These are phyloP conservation scores for Papilio machaon DNA, from an alignment of 1,140 invertebrate species.

Conservation along the genomic window DNA sequence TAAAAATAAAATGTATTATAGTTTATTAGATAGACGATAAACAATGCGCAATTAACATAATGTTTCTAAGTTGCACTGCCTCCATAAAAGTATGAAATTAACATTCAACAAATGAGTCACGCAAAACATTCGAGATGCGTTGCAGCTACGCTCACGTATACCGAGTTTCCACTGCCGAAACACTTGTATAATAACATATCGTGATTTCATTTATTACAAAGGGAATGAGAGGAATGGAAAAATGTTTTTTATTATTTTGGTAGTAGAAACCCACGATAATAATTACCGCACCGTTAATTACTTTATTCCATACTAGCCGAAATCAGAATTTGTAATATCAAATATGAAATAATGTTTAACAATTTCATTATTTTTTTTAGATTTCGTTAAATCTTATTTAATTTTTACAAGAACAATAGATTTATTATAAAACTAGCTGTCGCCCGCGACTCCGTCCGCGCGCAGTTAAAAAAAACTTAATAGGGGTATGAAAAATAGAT, in stretches of 20 bases:
- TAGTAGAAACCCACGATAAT: too few species aligned
- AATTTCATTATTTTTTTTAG: too few species aligned
- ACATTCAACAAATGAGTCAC: slow-evolving; percentile 45
- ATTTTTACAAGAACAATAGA: too few species aligned
- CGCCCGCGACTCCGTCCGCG: too few species aligned
- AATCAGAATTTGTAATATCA: too few species aligned
- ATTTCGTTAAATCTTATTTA: too few species aligned
- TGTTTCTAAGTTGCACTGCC: slow-evolving; percentile 32
- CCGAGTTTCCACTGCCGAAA: background rate
- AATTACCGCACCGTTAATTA: too few species aligned
- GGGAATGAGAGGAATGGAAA: background rate
- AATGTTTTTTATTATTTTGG: background rate
- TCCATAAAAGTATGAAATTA: slow-evolving; percentile 34
- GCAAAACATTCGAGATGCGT: slow-evolving; percentile 38
- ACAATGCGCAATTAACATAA: slow-evolving; percentile 46
- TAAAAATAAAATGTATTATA: slow-evolving; percentile 5
- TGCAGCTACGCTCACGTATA: background rate
- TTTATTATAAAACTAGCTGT: too few species aligned
- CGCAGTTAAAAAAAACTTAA: too few species aligned
- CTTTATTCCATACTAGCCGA: too few species aligned
- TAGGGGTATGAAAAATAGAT: too few species aligned
- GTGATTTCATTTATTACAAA: background rate
- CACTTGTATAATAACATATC: background rate
- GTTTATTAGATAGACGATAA: slow-evolving; percentile 30
- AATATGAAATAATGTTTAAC: too few species aligned